Evolutionary conservation across 37 sponge, comb jelly and placozoan genomes (phyloP).

Genomic region (Mnemiopsis leidyi): DNA sequence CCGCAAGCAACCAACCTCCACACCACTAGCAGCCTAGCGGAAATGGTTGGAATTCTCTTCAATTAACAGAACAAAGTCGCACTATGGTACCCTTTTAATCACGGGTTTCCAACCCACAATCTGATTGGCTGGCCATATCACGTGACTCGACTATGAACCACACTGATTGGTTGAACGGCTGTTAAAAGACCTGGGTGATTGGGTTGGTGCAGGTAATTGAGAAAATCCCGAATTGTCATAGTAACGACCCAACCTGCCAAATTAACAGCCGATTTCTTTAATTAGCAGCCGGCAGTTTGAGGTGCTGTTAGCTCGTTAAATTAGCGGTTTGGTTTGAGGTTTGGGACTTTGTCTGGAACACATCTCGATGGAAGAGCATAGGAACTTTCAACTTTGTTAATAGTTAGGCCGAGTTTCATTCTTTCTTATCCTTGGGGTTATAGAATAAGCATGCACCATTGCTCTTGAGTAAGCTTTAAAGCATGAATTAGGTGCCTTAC

Average conservation of each 20-base stretch:
- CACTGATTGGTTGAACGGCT: not conserved
- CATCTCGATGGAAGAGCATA: too few relatives aligned
- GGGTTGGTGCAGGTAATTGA: not conserved
- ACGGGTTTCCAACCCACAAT: not conserved
- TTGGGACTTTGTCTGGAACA: not conserved
- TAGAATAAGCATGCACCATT: too few relatives aligned
- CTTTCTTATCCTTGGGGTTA: too few relatives aligned
- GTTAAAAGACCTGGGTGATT: not conserved
- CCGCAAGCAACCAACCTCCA: too few relatives aligned
- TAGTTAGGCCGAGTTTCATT: too few relatives aligned
- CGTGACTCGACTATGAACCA: not conserved
- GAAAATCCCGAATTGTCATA: not conserved
- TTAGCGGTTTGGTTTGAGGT: not conserved
- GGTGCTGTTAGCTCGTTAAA: not conserved
- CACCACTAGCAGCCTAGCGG: not conserved
- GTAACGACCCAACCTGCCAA: not conserved
- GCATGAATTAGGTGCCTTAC: too few relatives aligned
- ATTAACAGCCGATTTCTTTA: not conserved
- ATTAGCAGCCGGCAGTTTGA: not conserved
- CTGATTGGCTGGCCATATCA: not conserved
- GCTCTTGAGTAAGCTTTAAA: too few relatives aligned
- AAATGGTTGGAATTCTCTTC: not conserved
- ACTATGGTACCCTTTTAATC: not conserved
- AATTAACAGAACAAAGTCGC: not conserved
- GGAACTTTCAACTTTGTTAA: too few relatives aligned